phyloP scores from a whole-genome alignment of 1,140 invertebrate species.

The Monomorium pharaonis region DNA sequence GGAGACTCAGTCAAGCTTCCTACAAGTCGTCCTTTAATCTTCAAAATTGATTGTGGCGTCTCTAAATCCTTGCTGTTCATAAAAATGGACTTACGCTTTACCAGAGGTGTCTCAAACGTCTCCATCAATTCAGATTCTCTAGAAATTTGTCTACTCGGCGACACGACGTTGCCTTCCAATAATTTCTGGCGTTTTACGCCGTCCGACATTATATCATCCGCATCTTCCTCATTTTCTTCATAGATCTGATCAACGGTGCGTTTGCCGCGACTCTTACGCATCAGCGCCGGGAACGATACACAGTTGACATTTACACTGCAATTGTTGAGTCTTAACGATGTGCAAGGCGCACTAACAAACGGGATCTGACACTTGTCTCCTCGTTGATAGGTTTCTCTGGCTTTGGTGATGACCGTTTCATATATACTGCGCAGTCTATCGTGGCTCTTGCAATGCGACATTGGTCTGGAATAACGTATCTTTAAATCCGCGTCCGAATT shows the following conservation, averaged over 20 bases:
- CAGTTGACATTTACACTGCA: constrained; percentile 67
- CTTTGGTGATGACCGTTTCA: constrained; percentile 78
- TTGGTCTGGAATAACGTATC: constrained; percentile 75
- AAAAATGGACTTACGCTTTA: constrained; percentile 73
- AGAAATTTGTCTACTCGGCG: background rate
- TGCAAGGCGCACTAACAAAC: constrained; percentile 81
- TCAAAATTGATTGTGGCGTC: constrained; percentile 83
- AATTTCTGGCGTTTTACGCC: constrained; percentile 65
- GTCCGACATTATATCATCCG: constrained; percentile 17
- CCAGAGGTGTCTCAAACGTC: constrained; percentile 79
- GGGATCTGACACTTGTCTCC: constrained; percentile 74
- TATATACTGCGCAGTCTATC: constrained; percentile 69
- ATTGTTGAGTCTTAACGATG: constrained; percentile 58
- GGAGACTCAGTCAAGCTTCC: constrained; percentile 73
- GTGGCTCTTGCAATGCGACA: constrained; percentile 77
- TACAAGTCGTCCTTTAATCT: constrained; percentile 81
- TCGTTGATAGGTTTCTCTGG: constrained; percentile 78
- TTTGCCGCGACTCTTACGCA: constrained; percentile 61
- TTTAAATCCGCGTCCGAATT: constrained; percentile 49
- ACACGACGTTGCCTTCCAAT: constrained; percentile 30
- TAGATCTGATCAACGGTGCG: constrained; percentile 69
- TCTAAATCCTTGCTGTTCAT: constrained; percentile 49
- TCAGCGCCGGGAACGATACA: constrained; percentile 72
- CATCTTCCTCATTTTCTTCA: constrained; percentile 10
- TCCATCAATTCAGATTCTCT: constrained; percentile 32